Percentiles rank a stretch among this genome's conserved stretches.
Evolutionary conservation across 2,888 invertebrate genomes (phyloP).

Genomic region (Agrotis exclamationis): DNA sequence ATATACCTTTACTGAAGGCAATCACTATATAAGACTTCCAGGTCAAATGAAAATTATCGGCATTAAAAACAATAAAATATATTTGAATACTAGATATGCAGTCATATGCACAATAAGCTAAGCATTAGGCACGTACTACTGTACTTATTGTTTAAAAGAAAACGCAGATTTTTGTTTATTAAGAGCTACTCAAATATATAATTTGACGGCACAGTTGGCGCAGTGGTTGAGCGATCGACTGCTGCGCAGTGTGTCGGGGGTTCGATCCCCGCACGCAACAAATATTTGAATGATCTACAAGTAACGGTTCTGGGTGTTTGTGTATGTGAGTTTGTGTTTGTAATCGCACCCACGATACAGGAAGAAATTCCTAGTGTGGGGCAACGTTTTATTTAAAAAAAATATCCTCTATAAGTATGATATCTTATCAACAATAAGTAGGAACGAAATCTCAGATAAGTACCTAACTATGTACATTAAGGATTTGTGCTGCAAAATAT

Average conservation of each 20-base stretch:
- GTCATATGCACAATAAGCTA: background rate
- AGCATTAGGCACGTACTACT: constrained; percentile 10
- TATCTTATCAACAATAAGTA: constrained; percentile 34
- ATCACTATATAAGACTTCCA: background rate
- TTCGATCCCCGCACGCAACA: too few species aligned
- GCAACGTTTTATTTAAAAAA: too few species aligned
- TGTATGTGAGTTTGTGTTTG: too few species aligned
- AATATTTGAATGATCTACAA: too few species aligned
- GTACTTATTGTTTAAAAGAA: background rate
- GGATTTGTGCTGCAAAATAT: constrained; percentile 7
- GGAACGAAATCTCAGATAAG: constrained; percentile 28
- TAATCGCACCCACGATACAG: too few species aligned
- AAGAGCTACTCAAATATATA: background rate
- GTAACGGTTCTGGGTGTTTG: too few species aligned
- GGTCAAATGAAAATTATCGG: background rate
- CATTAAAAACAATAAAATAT: background rate
- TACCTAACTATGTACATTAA: constrained; percentile 2
- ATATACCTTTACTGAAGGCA: background rate
- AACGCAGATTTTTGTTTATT: constrained; percentile 21
- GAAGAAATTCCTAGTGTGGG: too few species aligned
- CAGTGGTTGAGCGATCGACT: too few species aligned
- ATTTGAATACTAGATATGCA: background rate
- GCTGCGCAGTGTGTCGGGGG: too few species aligned
- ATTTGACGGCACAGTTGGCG: too few species aligned
- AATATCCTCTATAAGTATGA: constrained; percentile 10